Percentiles rank a stretch among this genome's conserved stretches.
These are phyloP conservation scores for Drosophila cognata DNA, from an alignment of 2,888 invertebrate species.

Conservation along the genomic window DNA sequence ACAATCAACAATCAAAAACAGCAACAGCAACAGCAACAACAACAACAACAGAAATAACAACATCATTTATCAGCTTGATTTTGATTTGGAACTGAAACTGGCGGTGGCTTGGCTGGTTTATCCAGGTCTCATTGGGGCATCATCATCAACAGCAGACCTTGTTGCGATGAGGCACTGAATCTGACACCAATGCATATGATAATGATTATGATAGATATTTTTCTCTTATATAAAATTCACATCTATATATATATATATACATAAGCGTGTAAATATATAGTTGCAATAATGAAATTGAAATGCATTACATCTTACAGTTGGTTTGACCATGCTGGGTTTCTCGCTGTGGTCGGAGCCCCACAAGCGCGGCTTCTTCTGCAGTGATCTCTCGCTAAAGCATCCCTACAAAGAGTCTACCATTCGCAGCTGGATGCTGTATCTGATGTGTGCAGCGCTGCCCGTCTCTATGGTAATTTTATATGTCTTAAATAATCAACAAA, in stretches of 20 bases:
- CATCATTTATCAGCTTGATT: conserved; percentile 26
- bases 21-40: conserved; percentile 25
- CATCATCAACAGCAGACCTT: conserved; percentile 70
- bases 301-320: conserved; percentile 87
- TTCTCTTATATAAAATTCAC: neutral
- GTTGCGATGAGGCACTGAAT: conserved; percentile 54
- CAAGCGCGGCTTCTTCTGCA: conserved; percentile 96
- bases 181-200: conserved; percentile 48
- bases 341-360: conserved; percentile 90
- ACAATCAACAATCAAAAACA: conserved; percentile 9
- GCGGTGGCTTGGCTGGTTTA: conserved; percentile 57
- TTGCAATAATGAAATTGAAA: too few species aligned
- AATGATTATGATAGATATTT: neutral
- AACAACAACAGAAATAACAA: conserved; percentile 22
- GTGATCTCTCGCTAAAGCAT: conserved; percentile 95
- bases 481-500: neutral
- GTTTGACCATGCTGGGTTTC: conserved; percentile 90
- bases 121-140: conserved; percentile 59
- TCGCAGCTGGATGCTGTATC: conserved; percentile 91
- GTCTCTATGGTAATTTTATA: conserved; percentile 88
- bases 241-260: neutral
- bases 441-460: conserved; percentile 91
- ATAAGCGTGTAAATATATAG: too few species aligned
- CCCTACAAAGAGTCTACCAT: conserved; percentile 94
- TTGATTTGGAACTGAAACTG: conserved; percentile 41